Evolutionary conservation across 2,888 invertebrate species (phyloP), one percentile per base, ranked within the genome.

Genomic region (Eucera pruinosa): DNA sequence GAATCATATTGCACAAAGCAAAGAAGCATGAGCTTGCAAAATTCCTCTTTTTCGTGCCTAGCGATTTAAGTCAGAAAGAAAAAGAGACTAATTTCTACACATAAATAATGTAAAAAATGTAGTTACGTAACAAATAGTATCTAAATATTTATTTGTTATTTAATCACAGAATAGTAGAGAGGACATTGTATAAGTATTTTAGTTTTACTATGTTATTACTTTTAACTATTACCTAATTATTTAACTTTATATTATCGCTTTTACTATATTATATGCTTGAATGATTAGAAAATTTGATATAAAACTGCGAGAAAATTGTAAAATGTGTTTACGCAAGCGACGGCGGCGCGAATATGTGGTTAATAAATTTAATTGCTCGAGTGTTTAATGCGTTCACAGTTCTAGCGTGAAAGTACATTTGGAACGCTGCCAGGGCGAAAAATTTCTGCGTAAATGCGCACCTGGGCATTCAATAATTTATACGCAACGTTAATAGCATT

Each of bases 371-470:
- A 50, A 52, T 52, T 25, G 57, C 11, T 15, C 60, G 23, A 48
- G 43, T 64, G 64, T 52, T 64, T 64, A 73, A 74, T 25, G 48
- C n/a, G 18, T 47, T 54, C 57, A 4, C 27, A 43, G 13, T 20
- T 43, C 20, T 11, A 36, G 30, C 23, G 57, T 47, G 45, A 36
- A 27, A 23, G 54, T 65, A 23, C 47, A 64, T 57, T 73, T 73
- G 74, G 74, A 57, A 11, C 23, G 50, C 41, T 23, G 74, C 74
- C 74, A 74, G 50, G 27, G 15, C 36, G 73, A 64, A 74, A 73
- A 74, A 73, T 73, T 74, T 57, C 57, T 30, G 57, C 50, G 64
- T 57, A 39, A 18, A 52, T 39, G 50, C 27, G 33, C 50, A 57
- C 55, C 33, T 43, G 73, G 62, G 3, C 54, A 20, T 58, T 73